These are phyloP conservation scores for Mercenaria mercenaria DNA, from an alignment of 1,140 invertebrate species.

Conservation along the genomic window DNA sequence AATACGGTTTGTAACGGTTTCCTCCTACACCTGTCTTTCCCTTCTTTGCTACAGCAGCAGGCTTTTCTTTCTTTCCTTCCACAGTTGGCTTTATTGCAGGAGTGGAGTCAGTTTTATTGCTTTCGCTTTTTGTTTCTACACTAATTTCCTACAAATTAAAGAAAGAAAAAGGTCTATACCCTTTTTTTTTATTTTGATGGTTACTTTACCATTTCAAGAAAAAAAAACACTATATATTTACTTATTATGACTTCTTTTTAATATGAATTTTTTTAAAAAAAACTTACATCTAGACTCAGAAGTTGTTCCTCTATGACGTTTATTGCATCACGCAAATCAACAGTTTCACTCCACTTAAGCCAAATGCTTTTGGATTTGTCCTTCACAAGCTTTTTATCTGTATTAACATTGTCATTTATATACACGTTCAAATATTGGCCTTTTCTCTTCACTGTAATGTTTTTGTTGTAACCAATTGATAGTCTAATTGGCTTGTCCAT, in stretches of 20 bases:
- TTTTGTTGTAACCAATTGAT: conserved; percentile 23
- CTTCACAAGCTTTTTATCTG: conserved; percentile 7
- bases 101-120: too few species aligned
- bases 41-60: background rate
- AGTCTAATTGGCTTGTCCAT: conserved; percentile 26
- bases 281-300: background rate
- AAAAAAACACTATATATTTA: too few species aligned
- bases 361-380: conserved; percentile 13
- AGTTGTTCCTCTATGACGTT: conserved; percentile 3
- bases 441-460: background rate
- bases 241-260: too few species aligned
- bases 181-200: too few species aligned
- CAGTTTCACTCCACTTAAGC: conserved; percentile 8
- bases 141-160: too few species aligned
- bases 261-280: too few species aligned
- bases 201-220: too few species aligned
- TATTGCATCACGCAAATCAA: conserved; percentile 18
- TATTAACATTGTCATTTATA: conserved; percentile 27
- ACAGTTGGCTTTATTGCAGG: too few species aligned
- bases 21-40: background rate
- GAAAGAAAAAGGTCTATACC: too few species aligned
- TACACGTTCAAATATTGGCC: background rate
- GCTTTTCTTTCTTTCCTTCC: too few species aligned
- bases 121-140: too few species aligned
- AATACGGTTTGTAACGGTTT: background rate